phyloP scores from a whole-genome alignment of 2,888 invertebrate genomes.

The Phalangium opilio region DNA sequence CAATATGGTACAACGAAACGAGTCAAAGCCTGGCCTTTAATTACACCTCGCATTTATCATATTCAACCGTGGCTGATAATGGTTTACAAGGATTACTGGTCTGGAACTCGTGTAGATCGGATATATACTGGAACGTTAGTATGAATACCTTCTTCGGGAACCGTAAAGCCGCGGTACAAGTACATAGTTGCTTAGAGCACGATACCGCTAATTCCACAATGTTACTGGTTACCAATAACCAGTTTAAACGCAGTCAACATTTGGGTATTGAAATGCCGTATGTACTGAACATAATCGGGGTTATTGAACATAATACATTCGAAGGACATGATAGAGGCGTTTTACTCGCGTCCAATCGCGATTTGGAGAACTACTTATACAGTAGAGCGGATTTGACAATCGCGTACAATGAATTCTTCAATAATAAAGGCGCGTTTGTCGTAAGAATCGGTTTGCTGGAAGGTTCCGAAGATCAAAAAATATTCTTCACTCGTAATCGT shows the following conservation, averaged over 20 bases:
- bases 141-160: conserved; percentile 76
- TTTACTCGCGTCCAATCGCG: conserved; percentile 62
- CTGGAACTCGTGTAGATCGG: conserved; percentile 73
- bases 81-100: conserved; percentile 72
- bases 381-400: conserved; percentile 52
- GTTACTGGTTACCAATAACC: conserved; percentile 71
- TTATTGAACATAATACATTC: conserved; percentile 78
- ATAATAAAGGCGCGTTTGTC: conserved; percentile 76
- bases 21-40: conserved; percentile 63
- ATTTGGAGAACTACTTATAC: conserved; percentile 54
- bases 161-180: conserved; percentile 57
- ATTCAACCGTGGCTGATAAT: conserved; percentile 73
- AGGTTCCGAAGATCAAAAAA: conserved; percentile 61
- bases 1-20: conserved; percentile 79
- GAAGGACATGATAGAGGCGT: conserved; percentile 64
- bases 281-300: conserved; percentile 57
- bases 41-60: conserved; percentile 62
- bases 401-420: conserved; percentile 73
- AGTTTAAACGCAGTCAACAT: conserved; percentile 52
- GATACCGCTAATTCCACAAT: conserved; percentile 35
- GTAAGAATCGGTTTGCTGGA: conserved; percentile 74
- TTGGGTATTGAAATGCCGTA: conserved; percentile 64
- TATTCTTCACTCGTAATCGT: conserved; percentile 75
- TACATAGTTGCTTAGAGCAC: conserved; percentile 54
- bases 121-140: conserved; percentile 56